Evolutionary conservation across 2,113 vertebrate species (phyloP), one percentile per base, ranked within the genome.

Genomic region (Jacana jacana): DNA sequence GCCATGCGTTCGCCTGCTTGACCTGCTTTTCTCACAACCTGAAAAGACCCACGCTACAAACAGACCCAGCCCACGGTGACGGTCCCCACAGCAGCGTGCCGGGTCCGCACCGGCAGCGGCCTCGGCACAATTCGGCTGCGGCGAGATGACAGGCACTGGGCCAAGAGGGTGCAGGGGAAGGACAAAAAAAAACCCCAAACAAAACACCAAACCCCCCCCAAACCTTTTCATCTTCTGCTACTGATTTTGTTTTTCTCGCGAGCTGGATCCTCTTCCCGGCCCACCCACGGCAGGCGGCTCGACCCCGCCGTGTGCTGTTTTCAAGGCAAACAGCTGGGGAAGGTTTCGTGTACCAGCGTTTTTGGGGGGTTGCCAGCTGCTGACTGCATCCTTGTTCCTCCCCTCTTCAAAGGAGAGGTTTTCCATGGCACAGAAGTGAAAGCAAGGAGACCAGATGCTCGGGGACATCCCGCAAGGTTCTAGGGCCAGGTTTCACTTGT

Each of bases 21-120:
- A 92, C 91, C 95, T 92, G 94, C 79, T 95, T 93, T 93, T 37
- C 71, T 81, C 81, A 52, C 22, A 63, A 13, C 65, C 90, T 46
- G 66, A 46, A 6, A 20, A 52, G 63, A 35, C 58, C 92, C 79
- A 28, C 0, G 3, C 24, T 13, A 18, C 57, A 5, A 33, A 63
- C 70, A 68, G 28, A 68, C 72, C 28, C 78, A 31, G 51, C 48
- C 7, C 60, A 4, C 1, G 46, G 31, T 4, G 51, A 23, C 1
- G 2, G 78, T 35, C 40, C 61, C 33, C 27, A 10, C 42, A n/a
- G 71, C 77, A 37, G 35, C 3, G 1, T 27, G 35, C 27, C 0
- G 6, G 77, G 11, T 20, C 20, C 5, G 0, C 2, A 5, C 14
- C 6, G 0, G 17, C 49, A 55, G 35, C 51, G 11, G 33, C 46